Percentiles rank a stretch among this genome's conserved stretches.
phyloP scores from a whole-genome alignment of 2,797 vertebrate species.

The Gallinago solitaria region DNA sequence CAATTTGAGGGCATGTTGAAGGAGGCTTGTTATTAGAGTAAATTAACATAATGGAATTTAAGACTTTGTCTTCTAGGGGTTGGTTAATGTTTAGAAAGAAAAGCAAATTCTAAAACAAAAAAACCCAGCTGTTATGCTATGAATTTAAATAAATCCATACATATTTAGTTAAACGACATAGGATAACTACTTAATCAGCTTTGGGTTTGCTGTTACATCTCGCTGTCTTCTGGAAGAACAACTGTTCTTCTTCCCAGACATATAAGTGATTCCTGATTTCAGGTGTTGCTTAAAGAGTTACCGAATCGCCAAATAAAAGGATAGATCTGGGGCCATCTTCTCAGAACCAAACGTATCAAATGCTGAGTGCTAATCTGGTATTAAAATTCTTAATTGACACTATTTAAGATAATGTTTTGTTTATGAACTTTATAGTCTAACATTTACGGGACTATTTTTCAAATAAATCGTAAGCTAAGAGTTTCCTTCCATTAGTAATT shows the following conservation, averaged over 20 bases:
- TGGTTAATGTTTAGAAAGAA: constrained; percentile 1
- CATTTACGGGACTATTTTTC: background rate
- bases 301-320: background rate
- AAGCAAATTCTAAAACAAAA: background rate
- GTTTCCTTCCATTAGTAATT: background rate
- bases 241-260: background rate
- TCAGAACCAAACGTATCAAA: background rate
- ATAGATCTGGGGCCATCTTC: background rate
- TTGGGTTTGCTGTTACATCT: background rate
- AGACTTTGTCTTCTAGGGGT: background rate
- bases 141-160: background rate
- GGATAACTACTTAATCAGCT: background rate
- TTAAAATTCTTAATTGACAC: background rate
- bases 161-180: background rate
- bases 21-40: constrained; percentile 42
- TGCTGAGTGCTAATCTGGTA: background rate
- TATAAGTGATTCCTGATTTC: background rate
- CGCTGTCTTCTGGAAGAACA: background rate
- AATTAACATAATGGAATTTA: constrained; percentile 55
- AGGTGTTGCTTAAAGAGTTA: background rate
- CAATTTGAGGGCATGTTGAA: constrained; percentile 61
- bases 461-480: background rate
- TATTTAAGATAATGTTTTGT: background rate
- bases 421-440: background rate
- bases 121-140: background rate